A percentile compares a stretch with the other conserved stretches of the same genome.
These are phyloP conservation scores for Yoshiicerus persimilis DNA, from an alignment of 1,140 invertebrate genomes.

Conservation along the genomic window DNA sequence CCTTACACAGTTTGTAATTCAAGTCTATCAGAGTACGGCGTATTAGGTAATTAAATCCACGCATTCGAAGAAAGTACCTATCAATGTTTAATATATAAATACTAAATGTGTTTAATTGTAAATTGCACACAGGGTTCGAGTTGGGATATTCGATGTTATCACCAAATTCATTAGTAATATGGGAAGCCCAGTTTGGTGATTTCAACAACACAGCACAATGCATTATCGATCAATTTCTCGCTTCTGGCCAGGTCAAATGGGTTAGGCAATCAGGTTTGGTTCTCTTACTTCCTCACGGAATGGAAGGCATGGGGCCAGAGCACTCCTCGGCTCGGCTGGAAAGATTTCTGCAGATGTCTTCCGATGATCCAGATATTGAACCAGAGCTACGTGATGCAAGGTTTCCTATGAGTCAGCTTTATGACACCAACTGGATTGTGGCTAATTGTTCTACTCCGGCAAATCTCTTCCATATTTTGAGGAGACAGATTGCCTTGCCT, in stretches of 20 bases:
- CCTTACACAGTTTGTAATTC: constrained; percentile 96
- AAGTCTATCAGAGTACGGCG: constrained; percentile 93
- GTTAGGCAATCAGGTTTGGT: constrained; percentile 94
- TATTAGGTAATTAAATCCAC: constrained; percentile 60
- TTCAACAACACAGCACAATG: constrained; percentile 99
- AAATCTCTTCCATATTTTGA: constrained; percentile 93
- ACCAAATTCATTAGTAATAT: constrained; percentile 94
- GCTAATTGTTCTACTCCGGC: constrained; percentile 97
- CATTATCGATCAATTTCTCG: constrained; percentile 99
- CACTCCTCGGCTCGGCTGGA: constrained; percentile 94
- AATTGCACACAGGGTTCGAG: constrained; percentile 73
- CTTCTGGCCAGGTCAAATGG: constrained; percentile 96
- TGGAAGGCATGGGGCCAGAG: constrained; percentile 99
- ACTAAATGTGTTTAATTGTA: too few relatives aligned
- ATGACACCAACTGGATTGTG: constrained; percentile 96
- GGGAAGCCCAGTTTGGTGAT: constrained; percentile 99
- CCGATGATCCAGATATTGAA: constrained; percentile 95
- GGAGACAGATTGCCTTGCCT: constrained; percentile 91
- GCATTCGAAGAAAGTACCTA: neutral
- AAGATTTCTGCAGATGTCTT: constrained; percentile 91
- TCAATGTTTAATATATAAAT: neutral
- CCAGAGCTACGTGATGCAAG: constrained; percentile 69
- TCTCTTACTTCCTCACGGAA: constrained; percentile 92
- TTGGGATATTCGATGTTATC: constrained; percentile 97
- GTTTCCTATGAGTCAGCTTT: constrained; percentile 78